Evolutionary conservation across 2,113 vertebrate species (phyloP).

Genomic region (Sterna hirundo): DNA sequence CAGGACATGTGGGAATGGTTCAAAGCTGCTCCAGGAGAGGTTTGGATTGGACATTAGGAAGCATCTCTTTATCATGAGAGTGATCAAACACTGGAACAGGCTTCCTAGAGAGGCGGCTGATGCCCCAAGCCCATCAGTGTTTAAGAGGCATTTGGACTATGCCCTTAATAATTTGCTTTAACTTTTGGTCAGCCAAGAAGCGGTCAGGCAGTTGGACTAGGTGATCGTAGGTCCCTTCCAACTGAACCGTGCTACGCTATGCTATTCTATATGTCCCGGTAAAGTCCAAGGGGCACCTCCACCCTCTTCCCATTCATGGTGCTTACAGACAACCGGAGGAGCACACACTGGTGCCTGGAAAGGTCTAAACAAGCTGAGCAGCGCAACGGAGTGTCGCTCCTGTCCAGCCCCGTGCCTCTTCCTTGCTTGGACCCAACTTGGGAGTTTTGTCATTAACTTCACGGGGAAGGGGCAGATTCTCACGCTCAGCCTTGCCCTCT

Average conservation of each 20-base stretch:
- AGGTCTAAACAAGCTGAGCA: neutral
- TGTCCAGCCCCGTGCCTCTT: neutral
- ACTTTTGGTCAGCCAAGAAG: neutral
- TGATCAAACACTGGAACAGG: neutral
- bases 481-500: neutral
- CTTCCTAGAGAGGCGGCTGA: accelerated
- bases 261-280: neutral
- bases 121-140: neutral
- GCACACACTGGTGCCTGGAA: neutral
- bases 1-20: accelerated
- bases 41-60: neutral
- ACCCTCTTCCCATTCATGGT: neutral
- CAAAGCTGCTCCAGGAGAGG: neutral
- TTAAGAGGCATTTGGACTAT: neutral
- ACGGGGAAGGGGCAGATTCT: neutral
- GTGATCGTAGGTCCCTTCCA: neutral
- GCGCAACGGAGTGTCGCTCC: neutral
- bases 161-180: neutral
- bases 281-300: neutral
- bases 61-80: neutral
- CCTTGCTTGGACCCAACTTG: neutral
- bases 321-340: neutral
- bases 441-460: neutral
- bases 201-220: neutral
- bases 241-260: neutral